Evolutionary conservation across 2,888 invertebrate genomes (phyloP), one percentile per base, ranked within the genome.

Genomic region (Bedellia somnulentella): DNA sequence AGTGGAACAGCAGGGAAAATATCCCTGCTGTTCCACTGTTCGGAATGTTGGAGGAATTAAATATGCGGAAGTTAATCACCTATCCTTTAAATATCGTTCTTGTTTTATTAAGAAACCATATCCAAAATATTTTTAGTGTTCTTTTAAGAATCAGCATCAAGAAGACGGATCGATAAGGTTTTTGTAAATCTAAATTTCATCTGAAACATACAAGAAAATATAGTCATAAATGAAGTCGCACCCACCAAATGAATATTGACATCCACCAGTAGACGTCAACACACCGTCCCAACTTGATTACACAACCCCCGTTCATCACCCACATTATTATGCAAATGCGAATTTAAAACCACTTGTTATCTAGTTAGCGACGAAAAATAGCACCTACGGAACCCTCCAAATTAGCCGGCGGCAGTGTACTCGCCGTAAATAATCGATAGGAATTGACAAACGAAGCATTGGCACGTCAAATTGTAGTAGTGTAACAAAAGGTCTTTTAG

Each of bases 281-380:
- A 47, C 41, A 49, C 53, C 52, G 46, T n/a, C n/a, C 31, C 49
- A 49, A 55, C 51, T 49, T 50, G 46, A 52, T 57, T 54, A 53
- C 41, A 33, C 35, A 38, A 40, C 33, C 48, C 46, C 52, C 54
- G 45, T 51, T 48, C 47, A 37, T 40, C 37, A 37, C 37, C 35
- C 50, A 42, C 55, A 68, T 71, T 68, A 70, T 70, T 67, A 75
- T 75, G 73, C 61, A 73, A 64, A 75, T 73, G 58, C 57, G 66
- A 73, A 75, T 75, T 75, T 70, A 57, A 71, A 73, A 67, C 73
- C 73, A 73, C 73, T 75, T 70, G 73, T 75, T 75, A 75, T 70
- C 70, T 73, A 73, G 73, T 75, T 75, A 75, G 67, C 48, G 52
- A 52, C 59, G 61, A 71, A 68, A 71, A 75, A 75, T 71, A 33